Conservation (phyloP, 2,113 vertebrate species). For the Suricata suricatta region DNA sequence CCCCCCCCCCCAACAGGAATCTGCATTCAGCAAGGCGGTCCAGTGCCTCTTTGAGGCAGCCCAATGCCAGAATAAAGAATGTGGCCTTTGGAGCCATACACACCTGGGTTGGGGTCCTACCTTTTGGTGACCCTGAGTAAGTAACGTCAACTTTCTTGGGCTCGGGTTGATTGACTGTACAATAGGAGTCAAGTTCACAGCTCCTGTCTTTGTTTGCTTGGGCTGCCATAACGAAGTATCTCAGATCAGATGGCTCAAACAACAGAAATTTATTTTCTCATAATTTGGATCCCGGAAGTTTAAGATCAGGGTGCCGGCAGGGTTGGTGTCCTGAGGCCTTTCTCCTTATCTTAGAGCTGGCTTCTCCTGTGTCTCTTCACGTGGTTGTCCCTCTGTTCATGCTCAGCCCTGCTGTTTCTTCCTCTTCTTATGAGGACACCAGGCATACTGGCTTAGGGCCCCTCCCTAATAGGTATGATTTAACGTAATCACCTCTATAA, state of each 20-base stretch:
- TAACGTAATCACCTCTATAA: background rate
- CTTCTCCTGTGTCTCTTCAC: background rate
- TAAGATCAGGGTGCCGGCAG: background rate
- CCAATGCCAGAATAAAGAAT: background rate
- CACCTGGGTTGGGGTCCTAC: background rate
- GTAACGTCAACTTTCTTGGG: background rate
- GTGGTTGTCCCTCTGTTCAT: fast-evolving
- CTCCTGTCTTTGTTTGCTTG: background rate
- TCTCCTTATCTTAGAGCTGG: background rate
- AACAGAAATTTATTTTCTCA: background rate
- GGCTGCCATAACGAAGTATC: background rate
- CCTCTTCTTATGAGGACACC: background rate
- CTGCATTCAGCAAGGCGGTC: background rate
- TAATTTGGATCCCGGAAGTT: background rate
- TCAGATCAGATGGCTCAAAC: background rate
- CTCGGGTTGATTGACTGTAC: background rate
- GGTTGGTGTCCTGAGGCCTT: background rate
- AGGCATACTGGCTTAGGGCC: background rate
- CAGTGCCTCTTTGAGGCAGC: background rate
- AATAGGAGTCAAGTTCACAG: fast-evolving
- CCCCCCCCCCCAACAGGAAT: background rate
- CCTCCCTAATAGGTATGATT: background rate
- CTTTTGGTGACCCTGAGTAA: background rate
- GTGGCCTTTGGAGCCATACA: background rate
- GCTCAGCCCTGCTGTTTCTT: fast-evolving